Percentiles rank a stretch among this genome's conserved stretches.
phyloP scores from a whole-genome alignment of 1,140 invertebrate species.

The Melipona quadrifasciata region DNA sequence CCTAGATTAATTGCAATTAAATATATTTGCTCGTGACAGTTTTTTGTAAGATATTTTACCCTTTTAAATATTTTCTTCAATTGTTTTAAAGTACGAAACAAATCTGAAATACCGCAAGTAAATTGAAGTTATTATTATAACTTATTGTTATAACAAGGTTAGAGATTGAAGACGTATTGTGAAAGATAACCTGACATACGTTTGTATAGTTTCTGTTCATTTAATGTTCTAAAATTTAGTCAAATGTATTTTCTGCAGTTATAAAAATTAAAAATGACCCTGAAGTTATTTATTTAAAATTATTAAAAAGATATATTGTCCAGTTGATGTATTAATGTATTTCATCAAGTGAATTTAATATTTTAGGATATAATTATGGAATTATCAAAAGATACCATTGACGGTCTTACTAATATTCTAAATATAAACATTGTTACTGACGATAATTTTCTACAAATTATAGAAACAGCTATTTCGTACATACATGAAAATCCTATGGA shows the following conservation, averaged over 20 bases:
- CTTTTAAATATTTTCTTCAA: no score
- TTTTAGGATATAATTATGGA: slow-evolving; percentile 82
- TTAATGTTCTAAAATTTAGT: not conserved
- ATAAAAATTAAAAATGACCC: not conserved
- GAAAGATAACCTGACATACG: slow-evolving; percentile 17
- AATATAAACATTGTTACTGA: slow-evolving; percentile 73
- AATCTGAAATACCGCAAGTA: no score
- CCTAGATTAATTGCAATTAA: no score
- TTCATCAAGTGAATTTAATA: not conserved
- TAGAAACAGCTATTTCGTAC: slow-evolving; percentile 71
- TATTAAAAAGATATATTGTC: slow-evolving; percentile 14
- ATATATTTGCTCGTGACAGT: no score
- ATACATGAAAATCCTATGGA: slow-evolving; percentile 68
- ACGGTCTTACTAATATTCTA: slow-evolving; percentile 67
- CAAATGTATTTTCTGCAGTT: not conserved
- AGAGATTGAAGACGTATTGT: not conserved
- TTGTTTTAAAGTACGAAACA: no score
- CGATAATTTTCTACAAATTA: slow-evolving; percentile 72
- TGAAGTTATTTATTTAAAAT: not conserved
- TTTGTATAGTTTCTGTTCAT: not conserved
- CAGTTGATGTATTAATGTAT: not conserved
- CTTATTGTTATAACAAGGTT: not conserved
- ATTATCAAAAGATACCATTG: slow-evolving; percentile 62
- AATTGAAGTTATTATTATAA: no score
- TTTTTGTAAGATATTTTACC: no score